These are phyloP conservation scores for Sapajus apella DNA, from an alignment of 2,113 vertebrate species.

Conservation along the genomic window DNA sequence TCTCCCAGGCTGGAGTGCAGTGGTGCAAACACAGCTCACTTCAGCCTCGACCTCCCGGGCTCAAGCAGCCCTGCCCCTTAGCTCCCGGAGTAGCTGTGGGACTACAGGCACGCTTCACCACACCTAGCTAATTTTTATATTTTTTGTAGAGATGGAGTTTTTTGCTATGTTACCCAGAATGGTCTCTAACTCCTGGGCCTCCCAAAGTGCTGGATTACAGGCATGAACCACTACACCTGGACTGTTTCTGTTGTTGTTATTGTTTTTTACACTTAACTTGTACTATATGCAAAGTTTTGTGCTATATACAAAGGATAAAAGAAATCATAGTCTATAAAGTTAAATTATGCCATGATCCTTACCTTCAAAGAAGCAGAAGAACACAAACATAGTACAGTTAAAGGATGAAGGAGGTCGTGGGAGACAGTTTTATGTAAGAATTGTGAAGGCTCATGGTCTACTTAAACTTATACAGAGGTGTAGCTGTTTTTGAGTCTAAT, in stretches of 20 bases:
- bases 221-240: too few species aligned
- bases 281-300: constrained; percentile 8
- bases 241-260: neutral
- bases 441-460: neutral
- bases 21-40: too few species aligned
- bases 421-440: neutral
- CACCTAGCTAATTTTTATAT: too few species aligned
- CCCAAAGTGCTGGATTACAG: too few species aligned
- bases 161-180: too few species aligned
- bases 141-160: too few species aligned
- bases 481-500: neutral
- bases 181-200: too few species aligned
- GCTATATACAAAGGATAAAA: neutral
- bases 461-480: neutral
- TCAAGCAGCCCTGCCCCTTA: too few species aligned
- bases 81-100: too few species aligned
- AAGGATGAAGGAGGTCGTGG: neutral
- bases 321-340: neutral
- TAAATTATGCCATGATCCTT: neutral
- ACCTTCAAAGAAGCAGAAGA: neutral
- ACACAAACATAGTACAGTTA: neutral
- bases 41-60: too few species aligned
- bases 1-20: too few species aligned
- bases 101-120: too few species aligned
- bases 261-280: constrained; percentile 24